Base-by-base conservation (phyloP, 2,113 vertebrate species). In the Rhinopomastus cyanomelas region DNA sequence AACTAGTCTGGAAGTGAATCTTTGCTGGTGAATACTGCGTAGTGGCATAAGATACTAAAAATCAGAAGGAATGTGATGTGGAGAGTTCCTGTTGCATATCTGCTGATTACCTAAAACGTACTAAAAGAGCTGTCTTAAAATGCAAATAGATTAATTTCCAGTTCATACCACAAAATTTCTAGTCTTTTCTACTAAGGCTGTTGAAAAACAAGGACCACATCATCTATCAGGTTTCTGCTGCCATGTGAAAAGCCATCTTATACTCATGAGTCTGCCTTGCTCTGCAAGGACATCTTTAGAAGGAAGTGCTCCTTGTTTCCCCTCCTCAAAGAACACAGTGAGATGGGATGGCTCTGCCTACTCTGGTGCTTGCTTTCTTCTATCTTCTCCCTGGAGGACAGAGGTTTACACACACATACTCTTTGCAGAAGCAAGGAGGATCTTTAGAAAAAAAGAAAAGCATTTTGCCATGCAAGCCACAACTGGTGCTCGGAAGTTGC, bases 161-260 rank as follows among this genome's bases (percentile, higher is more conserved):
- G 11, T 9, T 3, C 61, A 48, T 17, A n/a, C 6, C 48, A 46
- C 52, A 55, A 75, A 49, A 30, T 62, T 78, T 67, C 20, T 53
- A 32, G 11, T 62, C 39, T 48, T 10, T 49, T 53, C 16, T 69
- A 1, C 16, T 26, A 16, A 74, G 44, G 16, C 22, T 3, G 2
- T 12, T 75, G 53, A 60, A 49, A 91, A 87, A 48, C 21, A 77
- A 36, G n/a, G 37, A 29, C 73, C 64, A 37, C 4, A 1, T 65
- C 2, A 1, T 22, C 21, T 11, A 3, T 55, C 34, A 48, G 29
- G 10, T 21, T 69, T 14, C 36, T 66, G 32, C n/a, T 85, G 27
- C 16, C 59, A 30, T 2, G 1, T 1, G 13, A 37, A 16, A 79
- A 48, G 27, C 23, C 36, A 76, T 5, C 6, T 82, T 2, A 0